Evolutionary conservation across 2,888 invertebrate species (phyloP).

Genomic region (Carcina quercana): DNA sequence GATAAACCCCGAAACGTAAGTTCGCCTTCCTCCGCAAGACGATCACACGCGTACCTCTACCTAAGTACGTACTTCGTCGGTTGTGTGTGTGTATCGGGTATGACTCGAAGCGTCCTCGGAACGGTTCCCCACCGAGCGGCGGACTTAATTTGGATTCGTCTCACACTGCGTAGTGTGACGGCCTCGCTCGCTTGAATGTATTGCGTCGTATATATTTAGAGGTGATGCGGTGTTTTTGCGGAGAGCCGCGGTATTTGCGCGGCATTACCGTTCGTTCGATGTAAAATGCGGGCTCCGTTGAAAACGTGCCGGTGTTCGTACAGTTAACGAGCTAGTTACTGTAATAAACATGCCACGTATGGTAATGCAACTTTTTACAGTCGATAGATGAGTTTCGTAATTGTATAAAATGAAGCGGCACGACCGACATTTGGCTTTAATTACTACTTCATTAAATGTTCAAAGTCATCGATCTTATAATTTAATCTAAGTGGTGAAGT

Average conservation of each 20-base stretch:
- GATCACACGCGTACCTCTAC: too few relatives aligned
- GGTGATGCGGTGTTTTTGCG: constrained; percentile 62
- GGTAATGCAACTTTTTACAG: constrained; percentile 31
- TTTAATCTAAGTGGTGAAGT: too few relatives aligned
- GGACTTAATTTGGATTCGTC: constrained; percentile 41
- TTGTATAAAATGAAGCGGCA: constrained; percentile 10
- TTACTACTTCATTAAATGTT: constrained; percentile 9
- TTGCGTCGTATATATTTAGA: constrained; percentile 58
- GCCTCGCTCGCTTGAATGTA: constrained; percentile 24
- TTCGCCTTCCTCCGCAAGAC: constrained; percentile 15
- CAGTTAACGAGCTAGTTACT: constrained; percentile 28
- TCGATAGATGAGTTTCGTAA: constrained; percentile 20
- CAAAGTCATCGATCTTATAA: too few relatives aligned
- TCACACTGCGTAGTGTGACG: constrained; percentile 32
- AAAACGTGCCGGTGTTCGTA: constrained; percentile 11
- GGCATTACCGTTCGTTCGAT: constrained; percentile 33
- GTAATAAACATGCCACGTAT: constrained; percentile 25
- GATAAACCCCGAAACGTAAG: constrained; percentile 21
- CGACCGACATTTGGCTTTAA: constrained; percentile 10
- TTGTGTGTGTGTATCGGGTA: constrained; percentile 26
- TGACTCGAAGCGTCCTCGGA: constrained; percentile 26
- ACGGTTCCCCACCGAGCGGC: constrained; percentile 40
- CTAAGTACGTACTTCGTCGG: too few relatives aligned
- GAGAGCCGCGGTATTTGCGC: constrained; percentile 29
- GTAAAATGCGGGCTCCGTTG: constrained; percentile 22